These are phyloP conservation scores for Hydropsyche betteni DNA, from an alignment of 2,888 invertebrate species.

Conservation along the genomic window DNA sequence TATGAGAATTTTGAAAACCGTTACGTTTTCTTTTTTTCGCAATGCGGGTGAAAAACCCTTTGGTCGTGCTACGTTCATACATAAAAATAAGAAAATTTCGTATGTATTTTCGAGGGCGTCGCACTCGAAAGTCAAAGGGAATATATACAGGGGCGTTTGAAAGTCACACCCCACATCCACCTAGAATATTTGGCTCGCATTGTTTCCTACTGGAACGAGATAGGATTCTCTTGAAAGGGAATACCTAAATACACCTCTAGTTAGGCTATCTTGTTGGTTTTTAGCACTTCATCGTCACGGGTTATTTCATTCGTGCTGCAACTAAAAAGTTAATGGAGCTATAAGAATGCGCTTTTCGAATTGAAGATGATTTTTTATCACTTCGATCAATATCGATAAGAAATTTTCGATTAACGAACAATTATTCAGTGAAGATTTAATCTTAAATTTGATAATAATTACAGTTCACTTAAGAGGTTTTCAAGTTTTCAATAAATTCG, in stretches of 20 bases:
- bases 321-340: not conserved
- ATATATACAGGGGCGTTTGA: slow-evolving; percentile 42
- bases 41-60: too few species aligned
- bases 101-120: slow-evolving; percentile 6
- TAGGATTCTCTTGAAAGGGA: slow-evolving; percentile 42
- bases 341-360: not conserved
- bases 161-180: slow-evolving; percentile 26
- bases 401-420: too few species aligned
- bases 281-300: slow-evolving; percentile 42
- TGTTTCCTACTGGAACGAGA: slow-evolving; percentile 13
- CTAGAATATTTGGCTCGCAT: slow-evolving; percentile 22
- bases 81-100: slow-evolving; percentile 5
- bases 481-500: too few species aligned
- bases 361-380: too few species aligned
- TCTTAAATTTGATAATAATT: too few species aligned
- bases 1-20: too few species aligned
- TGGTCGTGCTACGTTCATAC: not conserved
- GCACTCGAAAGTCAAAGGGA: slow-evolving; percentile 41
- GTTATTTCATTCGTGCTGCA: slow-evolving; percentile 45
- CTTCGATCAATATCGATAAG: too few species aligned
- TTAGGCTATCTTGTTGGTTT: slow-evolving; percentile 42
- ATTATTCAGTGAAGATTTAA: too few species aligned
- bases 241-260: slow-evolving; percentile 47
- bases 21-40: too few species aligned
- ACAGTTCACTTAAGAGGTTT: too few species aligned